These are phyloP conservation scores for Pardalotus punctatus DNA, from an alignment of 2,113 vertebrate species.

Conservation along the genomic window DNA sequence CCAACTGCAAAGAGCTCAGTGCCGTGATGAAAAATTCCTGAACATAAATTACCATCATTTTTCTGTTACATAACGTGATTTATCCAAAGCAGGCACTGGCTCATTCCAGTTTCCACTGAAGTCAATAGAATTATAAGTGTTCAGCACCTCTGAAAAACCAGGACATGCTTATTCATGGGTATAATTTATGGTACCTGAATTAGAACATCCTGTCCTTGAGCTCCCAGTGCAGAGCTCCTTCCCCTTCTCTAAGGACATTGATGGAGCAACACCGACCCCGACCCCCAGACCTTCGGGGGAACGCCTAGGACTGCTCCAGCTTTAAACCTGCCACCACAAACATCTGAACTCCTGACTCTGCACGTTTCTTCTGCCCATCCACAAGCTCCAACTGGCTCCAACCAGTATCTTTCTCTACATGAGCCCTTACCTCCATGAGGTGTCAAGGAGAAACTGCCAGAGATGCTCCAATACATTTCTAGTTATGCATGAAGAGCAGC, in stretches of 20 bases:
- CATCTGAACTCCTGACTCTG: background rate
- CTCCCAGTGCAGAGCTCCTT: background rate
- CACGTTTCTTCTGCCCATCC: background rate
- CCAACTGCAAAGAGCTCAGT: background rate
- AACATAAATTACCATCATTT: slow-evolving; percentile 49
- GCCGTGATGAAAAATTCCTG: background rate
- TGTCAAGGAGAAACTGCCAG: background rate
- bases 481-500: background rate
- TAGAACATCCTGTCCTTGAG: slow-evolving; percentile 37
- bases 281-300: background rate
- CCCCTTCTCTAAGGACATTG: background rate
- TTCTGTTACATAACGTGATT: slow-evolving; percentile 34
- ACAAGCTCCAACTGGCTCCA: background rate
- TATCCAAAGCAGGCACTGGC: slow-evolving; percentile 30
- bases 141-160: slow-evolving; percentile 44
- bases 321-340: background rate
- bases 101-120: slow-evolving; percentile 38
- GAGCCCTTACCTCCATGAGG: background rate
- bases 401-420: fast-evolving
- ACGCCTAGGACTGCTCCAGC: background rate
- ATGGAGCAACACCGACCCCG: background rate
- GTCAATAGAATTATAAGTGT: slow-evolving; percentile 29
- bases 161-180: slow-evolving; percentile 30
- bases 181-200: slow-evolving; percentile 45
- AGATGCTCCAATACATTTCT: background rate